Conservation (phyloP, 2,888 invertebrate species). For the Pachliopta kotzebuea region DNA sequence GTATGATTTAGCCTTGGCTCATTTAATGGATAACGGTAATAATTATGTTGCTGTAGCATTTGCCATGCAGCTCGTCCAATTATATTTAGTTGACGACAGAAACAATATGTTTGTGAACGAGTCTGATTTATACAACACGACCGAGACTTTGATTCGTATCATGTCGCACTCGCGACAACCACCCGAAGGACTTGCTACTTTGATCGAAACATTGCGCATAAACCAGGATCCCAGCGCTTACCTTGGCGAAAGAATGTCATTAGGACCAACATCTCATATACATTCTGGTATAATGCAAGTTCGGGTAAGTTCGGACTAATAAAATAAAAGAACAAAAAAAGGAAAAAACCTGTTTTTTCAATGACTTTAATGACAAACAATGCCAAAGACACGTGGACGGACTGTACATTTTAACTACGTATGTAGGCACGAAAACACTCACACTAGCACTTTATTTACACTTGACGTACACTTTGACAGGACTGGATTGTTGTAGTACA, state of each 20-base stretch:
- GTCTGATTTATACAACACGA: constrained; percentile 91
- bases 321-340: no score
- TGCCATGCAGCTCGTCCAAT: constrained; percentile 94
- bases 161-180: constrained; percentile 87
- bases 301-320: constrained; percentile 85
- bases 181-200: constrained; percentile 89
- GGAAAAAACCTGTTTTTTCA: no score
- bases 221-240: constrained; percentile 87
- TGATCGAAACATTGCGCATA: constrained; percentile 89
- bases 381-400: no score
- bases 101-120: constrained; percentile 88
- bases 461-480: no score
- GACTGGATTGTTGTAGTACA: no score
- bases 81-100: constrained; percentile 92
- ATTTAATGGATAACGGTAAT: constrained; percentile 92
- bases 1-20: constrained; percentile 90
- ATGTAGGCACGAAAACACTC: no score
- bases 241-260: constrained; percentile 87
- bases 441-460: no score
- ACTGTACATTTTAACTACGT: no score
- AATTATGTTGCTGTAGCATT: constrained; percentile 91
- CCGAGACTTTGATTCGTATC: constrained; percentile 90
- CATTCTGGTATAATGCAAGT: constrained; percentile 95
- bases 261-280: constrained; percentile 93
- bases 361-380: no score